phyloP scores from a whole-genome alignment of 2,113 vertebrate genomes.

The Ancistrus triradiatus region DNA sequence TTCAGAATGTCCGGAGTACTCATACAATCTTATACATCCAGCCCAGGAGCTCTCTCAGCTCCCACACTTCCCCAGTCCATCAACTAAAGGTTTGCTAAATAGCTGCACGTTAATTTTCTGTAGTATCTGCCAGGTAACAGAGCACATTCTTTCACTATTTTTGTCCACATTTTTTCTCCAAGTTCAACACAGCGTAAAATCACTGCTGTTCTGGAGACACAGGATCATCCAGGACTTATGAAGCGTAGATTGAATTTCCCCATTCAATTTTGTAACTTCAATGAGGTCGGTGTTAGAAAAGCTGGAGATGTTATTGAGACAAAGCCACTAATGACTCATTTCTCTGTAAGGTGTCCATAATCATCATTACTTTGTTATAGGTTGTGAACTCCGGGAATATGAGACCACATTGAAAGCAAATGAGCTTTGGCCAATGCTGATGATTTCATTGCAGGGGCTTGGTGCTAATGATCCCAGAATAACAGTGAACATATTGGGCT shows the following conservation, averaged over 20 bases:
- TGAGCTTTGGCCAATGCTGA: conserved; percentile 66
- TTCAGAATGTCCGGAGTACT: neutral
- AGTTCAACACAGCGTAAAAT: conserved; percentile 24
- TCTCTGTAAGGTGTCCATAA: conserved; percentile 33
- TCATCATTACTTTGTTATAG: conserved; percentile 37
- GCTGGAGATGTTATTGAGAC: conserved; percentile 14
- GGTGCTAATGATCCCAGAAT: conserved; percentile 72
- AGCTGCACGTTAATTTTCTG: conserved; percentile 13
- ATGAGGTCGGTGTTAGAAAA: conserved; percentile 17
- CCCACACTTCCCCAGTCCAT: neutral
- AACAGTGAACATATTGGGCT: conserved; percentile 72
- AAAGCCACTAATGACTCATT: conserved; percentile 33
- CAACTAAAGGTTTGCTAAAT: conserved; percentile 3
- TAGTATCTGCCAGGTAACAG: conserved; percentile 4
- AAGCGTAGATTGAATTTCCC: conserved; percentile 22
- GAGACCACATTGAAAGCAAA: conserved; percentile 66
- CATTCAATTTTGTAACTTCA: conserved; percentile 26
- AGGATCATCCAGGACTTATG: conserved; percentile 17
- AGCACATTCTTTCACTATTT: conserved; percentile 7
- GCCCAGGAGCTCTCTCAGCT: neutral
- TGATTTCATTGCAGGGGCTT: conserved; percentile 65
- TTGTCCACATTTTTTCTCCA: conserved; percentile 9
- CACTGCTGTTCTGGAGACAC: conserved; percentile 9
- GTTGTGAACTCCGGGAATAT: conserved; percentile 50
- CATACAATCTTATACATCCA: neutral